Conservation (phyloP, 1,140 invertebrate genomes). For the Orchesella cincta region DNA sequence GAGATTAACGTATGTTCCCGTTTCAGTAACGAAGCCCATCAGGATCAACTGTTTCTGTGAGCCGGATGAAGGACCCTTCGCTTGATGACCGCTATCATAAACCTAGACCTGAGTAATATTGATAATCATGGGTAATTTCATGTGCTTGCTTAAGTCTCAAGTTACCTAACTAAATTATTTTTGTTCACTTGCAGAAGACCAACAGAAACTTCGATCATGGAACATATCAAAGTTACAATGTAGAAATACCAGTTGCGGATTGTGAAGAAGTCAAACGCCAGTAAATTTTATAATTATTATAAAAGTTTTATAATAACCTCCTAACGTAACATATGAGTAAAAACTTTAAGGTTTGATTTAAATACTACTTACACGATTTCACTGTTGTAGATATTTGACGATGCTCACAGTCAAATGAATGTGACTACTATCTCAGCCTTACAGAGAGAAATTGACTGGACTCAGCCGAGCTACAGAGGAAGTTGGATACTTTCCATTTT, state of each 20-base stretch:
- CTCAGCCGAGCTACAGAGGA: not conserved
- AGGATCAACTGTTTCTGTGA: not conserved
- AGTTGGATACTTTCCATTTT: constrained; percentile 9
- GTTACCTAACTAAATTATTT: too few relatives aligned
- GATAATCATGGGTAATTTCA: too few relatives aligned
- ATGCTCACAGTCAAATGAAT: too few relatives aligned
- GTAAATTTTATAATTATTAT: not conserved
- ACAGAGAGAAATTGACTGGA: not conserved
- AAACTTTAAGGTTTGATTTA: not conserved
- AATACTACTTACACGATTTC: not conserved
- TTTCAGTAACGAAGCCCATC: not conserved
- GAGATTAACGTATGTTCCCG: not conserved
- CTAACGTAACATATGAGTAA: not conserved
- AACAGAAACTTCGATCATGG: not conserved
- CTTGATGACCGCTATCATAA: not conserved
- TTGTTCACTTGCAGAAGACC: not conserved
- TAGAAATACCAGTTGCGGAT: not conserved
- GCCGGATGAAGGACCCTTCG: not conserved
- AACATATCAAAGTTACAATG: not conserved
- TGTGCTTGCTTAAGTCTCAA: too few relatives aligned
- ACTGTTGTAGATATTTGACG: not conserved
- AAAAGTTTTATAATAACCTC: not conserved
- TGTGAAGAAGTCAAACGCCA: not conserved
- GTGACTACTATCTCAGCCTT: too few relatives aligned
- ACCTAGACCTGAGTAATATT: too few relatives aligned